Percentiles rank a stretch among this genome's conserved stretches.
These are phyloP conservation scores for Trialeurodes vaporariorum DNA, from an alignment of 1,140 invertebrate genomes.

Conservation along the genomic window DNA sequence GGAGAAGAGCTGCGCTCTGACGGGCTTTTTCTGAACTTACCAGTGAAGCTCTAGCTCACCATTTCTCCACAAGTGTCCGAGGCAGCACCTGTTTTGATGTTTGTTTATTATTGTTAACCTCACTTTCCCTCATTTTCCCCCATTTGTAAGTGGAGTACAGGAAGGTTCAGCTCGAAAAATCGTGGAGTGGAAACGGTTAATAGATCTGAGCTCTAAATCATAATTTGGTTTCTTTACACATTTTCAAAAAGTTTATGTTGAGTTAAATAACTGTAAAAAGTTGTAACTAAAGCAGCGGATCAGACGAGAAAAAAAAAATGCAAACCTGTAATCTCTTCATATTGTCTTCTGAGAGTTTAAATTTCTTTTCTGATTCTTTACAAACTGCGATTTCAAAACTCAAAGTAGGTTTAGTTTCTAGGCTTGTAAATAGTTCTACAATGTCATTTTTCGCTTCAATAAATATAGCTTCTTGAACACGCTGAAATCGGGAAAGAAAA, in stretches of 20 bases:
- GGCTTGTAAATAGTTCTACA: not conserved
- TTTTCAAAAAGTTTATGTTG: not conserved
- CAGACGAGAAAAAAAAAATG: too few species aligned
- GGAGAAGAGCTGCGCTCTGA: too few species aligned
- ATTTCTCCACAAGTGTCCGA: too few species aligned
- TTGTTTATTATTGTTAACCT: too few species aligned
- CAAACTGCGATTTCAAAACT: not conserved
- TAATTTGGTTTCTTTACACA: not conserved
- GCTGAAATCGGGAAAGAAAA: not conserved
- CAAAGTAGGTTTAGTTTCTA: not conserved
- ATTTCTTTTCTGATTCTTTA: not conserved
- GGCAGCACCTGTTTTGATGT: too few species aligned
- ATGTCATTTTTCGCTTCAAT: not conserved
- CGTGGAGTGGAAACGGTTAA: not conserved
- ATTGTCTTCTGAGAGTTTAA: not conserved
- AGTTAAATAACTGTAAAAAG: not conserved
- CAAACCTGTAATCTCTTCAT: not conserved
- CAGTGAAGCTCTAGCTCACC: too few species aligned
- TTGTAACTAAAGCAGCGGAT: not conserved
- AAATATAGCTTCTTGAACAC: not conserved
- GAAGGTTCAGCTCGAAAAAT: not conserved
- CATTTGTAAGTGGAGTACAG: not conserved
- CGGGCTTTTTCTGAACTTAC: too few species aligned
- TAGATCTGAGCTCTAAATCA: not conserved
- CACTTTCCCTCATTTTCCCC: too few species aligned